These are phyloP conservation scores for Aromia moschata DNA, from an alignment of 2,888 invertebrate species.

Conservation along the genomic window DNA sequence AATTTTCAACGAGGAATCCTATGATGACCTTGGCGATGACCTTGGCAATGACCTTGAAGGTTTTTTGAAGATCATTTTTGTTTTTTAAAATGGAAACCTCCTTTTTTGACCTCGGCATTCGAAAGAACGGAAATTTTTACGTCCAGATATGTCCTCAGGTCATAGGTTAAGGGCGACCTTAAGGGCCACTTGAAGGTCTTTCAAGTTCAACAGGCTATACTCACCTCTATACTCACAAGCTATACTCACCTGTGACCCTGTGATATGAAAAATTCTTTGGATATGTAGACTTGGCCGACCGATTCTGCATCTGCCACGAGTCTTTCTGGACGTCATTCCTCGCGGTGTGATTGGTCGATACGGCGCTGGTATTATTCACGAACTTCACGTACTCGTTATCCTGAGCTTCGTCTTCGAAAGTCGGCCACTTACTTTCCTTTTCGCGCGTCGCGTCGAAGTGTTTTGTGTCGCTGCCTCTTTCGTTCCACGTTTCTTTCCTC, in stretches of 20 bases:
- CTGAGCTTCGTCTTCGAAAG: slow-evolving; percentile 40
- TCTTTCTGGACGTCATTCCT: slow-evolving; percentile 35
- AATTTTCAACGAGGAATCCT: too few relatives aligned
- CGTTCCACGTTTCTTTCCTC: neutral
- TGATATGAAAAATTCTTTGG: slow-evolving; percentile 62
- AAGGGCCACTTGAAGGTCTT: too few relatives aligned
- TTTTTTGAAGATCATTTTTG: too few relatives aligned
- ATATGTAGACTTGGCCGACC: slow-evolving; percentile 48
- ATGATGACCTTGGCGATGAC: too few relatives aligned
- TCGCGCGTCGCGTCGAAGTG: slow-evolving; percentile 21
- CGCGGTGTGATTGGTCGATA: slow-evolving; percentile 20
- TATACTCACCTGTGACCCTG: slow-evolving; percentile 58
- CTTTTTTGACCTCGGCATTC: too few relatives aligned
- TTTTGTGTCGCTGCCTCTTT: slow-evolving; percentile 11
- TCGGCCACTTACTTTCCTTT: slow-evolving; percentile 44
- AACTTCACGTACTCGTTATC: slow-evolving; percentile 28
- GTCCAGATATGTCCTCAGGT: too few relatives aligned
- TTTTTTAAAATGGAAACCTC: too few relatives aligned
- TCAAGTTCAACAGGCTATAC: too few relatives aligned
- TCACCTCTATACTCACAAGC: too few relatives aligned
- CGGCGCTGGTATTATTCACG: slow-evolving; percentile 39
- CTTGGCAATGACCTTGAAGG: too few relatives aligned
- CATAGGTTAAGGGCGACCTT: too few relatives aligned
- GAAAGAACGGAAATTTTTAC: too few relatives aligned
- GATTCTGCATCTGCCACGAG: slow-evolving; percentile 39